A percentile compares a stretch with the other conserved stretches of the same genome.
These are phyloP conservation scores for Parauchenoglanis ngamensis DNA, from an alignment of 2,797 vertebrate species.

Conservation along the genomic window DNA sequence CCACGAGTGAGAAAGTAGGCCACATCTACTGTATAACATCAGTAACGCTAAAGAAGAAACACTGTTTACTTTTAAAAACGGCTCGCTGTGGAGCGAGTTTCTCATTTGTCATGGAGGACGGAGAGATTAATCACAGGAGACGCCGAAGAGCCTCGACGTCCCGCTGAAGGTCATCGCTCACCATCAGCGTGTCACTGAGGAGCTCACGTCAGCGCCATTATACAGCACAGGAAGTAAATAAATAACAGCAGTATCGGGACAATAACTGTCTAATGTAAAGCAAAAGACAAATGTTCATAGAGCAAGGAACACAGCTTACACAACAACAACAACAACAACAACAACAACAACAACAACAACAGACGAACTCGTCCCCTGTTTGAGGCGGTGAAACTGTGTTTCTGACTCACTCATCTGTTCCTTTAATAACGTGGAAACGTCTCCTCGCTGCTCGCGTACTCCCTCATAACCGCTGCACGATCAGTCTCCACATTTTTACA, in stretches of 20 bases:
- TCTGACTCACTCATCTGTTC: not conserved
- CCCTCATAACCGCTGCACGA: not conserved
- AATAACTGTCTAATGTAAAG: not conserved
- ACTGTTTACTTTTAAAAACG: constrained; percentile 3
- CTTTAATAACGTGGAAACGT: not conserved
- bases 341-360: not conserved
- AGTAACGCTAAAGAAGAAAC: not conserved
- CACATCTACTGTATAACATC: not conserved
- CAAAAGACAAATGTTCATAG: not conserved
- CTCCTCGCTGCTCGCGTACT: not conserved
- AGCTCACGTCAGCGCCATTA: not conserved
- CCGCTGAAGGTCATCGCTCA: not conserved
- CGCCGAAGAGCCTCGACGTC: not conserved
- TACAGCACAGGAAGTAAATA: not conserved
- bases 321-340: not conserved
- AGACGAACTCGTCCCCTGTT: not conserved
- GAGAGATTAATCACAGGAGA: constrained; percentile 19
- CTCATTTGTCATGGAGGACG: constrained; percentile 9
- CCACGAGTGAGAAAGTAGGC: not conserved
- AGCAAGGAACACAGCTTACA: not conserved
- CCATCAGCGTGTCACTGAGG: not conserved
- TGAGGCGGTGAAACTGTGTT: not conserved
- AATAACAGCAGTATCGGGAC: not conserved
- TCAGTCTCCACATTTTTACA: not conserved
- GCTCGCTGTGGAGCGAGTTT: not conserved